Percentiles rank a stretch among this genome's conserved stretches.
These are phyloP conservation scores for Sarcophaga bullata DNA, from an alignment of 1,140 invertebrate genomes.

Conservation along the genomic window DNA sequence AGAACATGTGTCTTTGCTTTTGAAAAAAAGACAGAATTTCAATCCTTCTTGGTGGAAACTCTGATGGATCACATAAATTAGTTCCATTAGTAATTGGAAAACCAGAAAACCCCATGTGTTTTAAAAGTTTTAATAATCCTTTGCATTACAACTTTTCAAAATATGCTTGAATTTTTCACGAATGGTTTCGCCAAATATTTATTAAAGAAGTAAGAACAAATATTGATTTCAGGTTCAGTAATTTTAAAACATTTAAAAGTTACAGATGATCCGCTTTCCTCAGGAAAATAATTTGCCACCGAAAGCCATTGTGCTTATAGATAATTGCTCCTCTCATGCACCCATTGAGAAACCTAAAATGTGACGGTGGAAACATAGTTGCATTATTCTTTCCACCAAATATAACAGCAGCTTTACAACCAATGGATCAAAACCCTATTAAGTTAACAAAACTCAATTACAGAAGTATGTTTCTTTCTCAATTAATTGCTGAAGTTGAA, in stretches of 20 bases:
- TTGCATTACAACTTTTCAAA: conserved; percentile 27
- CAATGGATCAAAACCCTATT: conserved; percentile 68
- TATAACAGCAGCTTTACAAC: conserved; percentile 66
- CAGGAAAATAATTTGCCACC: conserved; percentile 42
- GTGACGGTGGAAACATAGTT: conserved; percentile 44
- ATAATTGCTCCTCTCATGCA: conserved; percentile 31
- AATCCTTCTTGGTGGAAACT: neutral
- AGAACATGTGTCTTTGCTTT: neutral
- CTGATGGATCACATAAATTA: conserved; percentile 39
- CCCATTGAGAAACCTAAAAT: conserved; percentile 18
- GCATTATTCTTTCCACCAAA: conserved; percentile 65
- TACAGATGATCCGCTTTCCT: neutral
- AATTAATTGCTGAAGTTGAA: conserved; percentile 25
- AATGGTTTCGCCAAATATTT: conserved; percentile 27
- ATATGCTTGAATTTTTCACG: conserved; percentile 10
- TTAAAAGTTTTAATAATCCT: conserved; percentile 24
- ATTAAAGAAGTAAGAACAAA: neutral
- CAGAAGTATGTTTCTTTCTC: conserved; percentile 22
- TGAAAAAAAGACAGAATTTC: conserved; percentile 29
- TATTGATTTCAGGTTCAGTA: no score
- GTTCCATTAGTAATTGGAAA: conserved; percentile 33
- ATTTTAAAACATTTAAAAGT: conserved; percentile 7
- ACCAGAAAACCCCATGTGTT: conserved; percentile 18
- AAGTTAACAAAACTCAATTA: conserved; percentile 42
- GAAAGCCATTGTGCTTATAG: conserved; percentile 30